phyloP scores from a whole-genome alignment of 2,888 invertebrate genomes.

The Drosophila cognata region DNA sequence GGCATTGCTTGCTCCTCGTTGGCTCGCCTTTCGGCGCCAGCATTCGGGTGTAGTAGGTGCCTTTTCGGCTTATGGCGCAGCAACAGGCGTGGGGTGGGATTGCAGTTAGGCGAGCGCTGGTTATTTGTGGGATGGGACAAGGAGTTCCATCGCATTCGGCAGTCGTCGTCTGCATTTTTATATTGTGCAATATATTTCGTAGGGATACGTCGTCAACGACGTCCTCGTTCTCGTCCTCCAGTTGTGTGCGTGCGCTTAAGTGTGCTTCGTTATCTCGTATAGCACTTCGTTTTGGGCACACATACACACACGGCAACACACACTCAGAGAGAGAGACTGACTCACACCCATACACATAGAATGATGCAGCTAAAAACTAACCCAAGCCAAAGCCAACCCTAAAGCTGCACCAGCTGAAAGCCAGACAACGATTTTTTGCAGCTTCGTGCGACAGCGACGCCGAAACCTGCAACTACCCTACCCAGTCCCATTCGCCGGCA shows the following conservation, averaged over 20 bases:
- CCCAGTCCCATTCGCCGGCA: conserved; percentile 1
- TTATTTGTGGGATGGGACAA: not conserved
- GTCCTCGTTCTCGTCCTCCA: conserved; percentile 29
- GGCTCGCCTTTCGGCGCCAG: conserved; percentile 67
- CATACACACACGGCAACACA: conserved; percentile 12
- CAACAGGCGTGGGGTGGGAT: conserved; percentile 10
- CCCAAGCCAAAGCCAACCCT: conserved; percentile 59
- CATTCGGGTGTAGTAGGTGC: conserved; percentile 60
- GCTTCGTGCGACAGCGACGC: conserved; percentile 74
- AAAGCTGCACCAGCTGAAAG: conserved; percentile 65
- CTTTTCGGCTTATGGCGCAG: conserved; percentile 70
- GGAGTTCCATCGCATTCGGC: conserved; percentile 67
- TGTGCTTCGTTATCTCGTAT: conserved; percentile 81
- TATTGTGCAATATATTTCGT: conserved; percentile 78
- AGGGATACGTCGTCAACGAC: conserved; percentile 63
- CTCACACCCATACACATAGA: conserved; percentile 41
- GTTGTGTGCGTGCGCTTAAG: conserved; percentile 71
- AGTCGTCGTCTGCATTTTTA: conserved; percentile 76
- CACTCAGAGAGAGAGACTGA: conserved; percentile 15
- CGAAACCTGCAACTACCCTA: conserved; percentile 45
- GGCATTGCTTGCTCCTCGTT: conserved; percentile 70
- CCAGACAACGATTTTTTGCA: conserved; percentile 77
- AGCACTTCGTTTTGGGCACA: conserved; percentile 78
- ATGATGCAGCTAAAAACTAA: conserved; percentile 68
- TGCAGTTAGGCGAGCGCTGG: not conserved